Evolutionary conservation across 2,113 vertebrate genomes (phyloP).

Genomic region (Lycocorax pyrrhopterus): DNA sequence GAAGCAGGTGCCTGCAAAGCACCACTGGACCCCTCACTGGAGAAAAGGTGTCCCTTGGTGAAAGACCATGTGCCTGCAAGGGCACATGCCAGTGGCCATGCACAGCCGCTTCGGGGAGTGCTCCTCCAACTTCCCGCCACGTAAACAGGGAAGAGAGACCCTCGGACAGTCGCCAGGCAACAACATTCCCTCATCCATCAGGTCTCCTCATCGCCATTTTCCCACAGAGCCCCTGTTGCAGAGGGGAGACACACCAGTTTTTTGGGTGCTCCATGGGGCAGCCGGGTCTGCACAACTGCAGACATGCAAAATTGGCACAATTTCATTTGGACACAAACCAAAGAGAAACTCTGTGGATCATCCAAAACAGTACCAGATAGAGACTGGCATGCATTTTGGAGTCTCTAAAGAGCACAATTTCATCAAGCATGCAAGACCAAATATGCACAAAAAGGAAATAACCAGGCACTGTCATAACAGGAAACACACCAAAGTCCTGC

Average conservation of each 20-base stretch:
- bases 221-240: not conserved
- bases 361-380: not conserved
- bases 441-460: conserved; percentile 41
- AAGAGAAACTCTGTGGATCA: not conserved
- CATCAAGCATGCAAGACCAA: conserved; percentile 25
- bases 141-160: not conserved
- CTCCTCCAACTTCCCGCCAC: not conserved
- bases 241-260: not conserved
- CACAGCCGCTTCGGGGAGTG: not conserved
- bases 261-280: not conserved
- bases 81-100: no score
- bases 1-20: not conserved
- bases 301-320: not conserved
- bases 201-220: not conserved
- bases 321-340: not conserved
- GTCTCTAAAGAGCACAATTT: not conserved
- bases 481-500: conserved; percentile 21
- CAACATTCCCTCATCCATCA: not conserved
- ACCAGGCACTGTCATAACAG: conserved; percentile 24
- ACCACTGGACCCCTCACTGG: not conserved
- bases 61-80: not conserved
- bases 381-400: not conserved
- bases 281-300: not conserved
- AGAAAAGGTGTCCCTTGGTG: not conserved
- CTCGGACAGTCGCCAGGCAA: not conserved